Evolutionary conservation across 2,113 vertebrate genomes (phyloP).

Genomic region (Arothron firmamentum): DNA sequence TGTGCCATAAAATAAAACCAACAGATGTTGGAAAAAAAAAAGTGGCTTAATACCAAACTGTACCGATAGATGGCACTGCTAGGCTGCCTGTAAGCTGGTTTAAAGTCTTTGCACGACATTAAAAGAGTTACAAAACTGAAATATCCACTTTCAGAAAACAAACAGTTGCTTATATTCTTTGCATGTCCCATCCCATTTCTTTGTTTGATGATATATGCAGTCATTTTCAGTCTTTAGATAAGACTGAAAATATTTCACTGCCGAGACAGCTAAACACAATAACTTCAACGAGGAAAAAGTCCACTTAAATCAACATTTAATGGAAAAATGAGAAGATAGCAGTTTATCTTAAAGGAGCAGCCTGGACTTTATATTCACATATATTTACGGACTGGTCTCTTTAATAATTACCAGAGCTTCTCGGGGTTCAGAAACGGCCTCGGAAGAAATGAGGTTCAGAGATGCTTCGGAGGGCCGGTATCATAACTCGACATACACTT

Average conservation of each 20-base stretch:
- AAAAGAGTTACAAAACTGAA: constrained; percentile 8
- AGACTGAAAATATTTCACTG: constrained; percentile 21
- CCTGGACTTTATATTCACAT: background rate
- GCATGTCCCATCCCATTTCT: constrained; percentile 10
- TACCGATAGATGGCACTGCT: constrained; percentile 57
- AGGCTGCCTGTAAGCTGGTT: background rate
- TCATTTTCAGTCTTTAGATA: constrained; percentile 1
- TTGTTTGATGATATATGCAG: constrained; percentile 21
- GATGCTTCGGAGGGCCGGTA: background rate
- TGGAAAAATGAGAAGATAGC: constrained; percentile 1
- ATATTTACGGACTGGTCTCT: background rate
- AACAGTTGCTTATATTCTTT: constrained; percentile 17
- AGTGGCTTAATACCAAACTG: constrained; percentile 4
- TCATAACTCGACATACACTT: background rate
- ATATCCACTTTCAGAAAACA: constrained; percentile 17
- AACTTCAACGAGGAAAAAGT: constrained; percentile 23
- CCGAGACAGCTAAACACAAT: constrained; percentile 8
- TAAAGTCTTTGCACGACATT: background rate
- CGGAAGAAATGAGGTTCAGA: background rate
- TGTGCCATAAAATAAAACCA: background rate
- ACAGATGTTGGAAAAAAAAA: background rate
- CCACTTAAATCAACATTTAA: constrained; percentile 17
- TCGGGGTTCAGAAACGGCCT: background rate
- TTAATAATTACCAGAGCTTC: background rate
- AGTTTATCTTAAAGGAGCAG: constrained; percentile 10